phyloP scores from a whole-genome alignment of 1,140 invertebrate genomes.

The Drosophila ambigua region DNA sequence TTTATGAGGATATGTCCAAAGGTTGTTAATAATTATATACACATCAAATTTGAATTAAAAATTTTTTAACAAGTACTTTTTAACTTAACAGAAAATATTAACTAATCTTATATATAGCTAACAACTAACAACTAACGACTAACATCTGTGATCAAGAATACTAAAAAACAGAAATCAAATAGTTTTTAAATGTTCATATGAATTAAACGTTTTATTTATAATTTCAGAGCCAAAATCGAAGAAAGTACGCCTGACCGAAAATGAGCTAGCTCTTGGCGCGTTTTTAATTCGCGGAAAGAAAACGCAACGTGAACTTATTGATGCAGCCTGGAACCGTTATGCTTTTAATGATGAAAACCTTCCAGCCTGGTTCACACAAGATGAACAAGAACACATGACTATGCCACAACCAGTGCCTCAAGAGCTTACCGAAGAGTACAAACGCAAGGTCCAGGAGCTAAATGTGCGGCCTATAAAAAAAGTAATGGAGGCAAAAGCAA shows the following conservation, averaged over 20 bases:
- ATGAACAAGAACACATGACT: conserved; percentile 96
- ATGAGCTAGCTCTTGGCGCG: conserved; percentile 94
- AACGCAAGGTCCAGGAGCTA: conserved; percentile 92
- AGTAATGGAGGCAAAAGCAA: conserved; percentile 98
- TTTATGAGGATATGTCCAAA: conserved; percentile 50
- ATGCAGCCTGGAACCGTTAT: conserved; percentile 96
- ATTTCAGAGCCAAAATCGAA: conserved; percentile 84
- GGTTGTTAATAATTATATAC: conserved; percentile 32
- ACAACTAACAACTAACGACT: no score
- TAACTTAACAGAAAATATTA: no score
- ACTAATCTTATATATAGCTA: no score
- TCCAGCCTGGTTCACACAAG: conserved; percentile 98
- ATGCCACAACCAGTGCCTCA: conserved; percentile 91
- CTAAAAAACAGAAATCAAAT: no score
- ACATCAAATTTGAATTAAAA: no score
- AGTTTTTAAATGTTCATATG: no score
- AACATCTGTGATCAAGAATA: no score
- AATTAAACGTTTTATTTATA: background rate
- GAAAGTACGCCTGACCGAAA: conserved; percentile 91
- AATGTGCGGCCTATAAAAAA: conserved; percentile 98
- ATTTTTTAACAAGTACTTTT: no score
- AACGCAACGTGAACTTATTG: conserved; percentile 92
- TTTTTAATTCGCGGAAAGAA: conserved; percentile 94
- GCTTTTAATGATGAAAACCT: conserved; percentile 94
- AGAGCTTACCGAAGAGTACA: conserved; percentile 90